Conservation (phyloP, 2,797 vertebrate species). For the Squalus acanthias region DNA sequence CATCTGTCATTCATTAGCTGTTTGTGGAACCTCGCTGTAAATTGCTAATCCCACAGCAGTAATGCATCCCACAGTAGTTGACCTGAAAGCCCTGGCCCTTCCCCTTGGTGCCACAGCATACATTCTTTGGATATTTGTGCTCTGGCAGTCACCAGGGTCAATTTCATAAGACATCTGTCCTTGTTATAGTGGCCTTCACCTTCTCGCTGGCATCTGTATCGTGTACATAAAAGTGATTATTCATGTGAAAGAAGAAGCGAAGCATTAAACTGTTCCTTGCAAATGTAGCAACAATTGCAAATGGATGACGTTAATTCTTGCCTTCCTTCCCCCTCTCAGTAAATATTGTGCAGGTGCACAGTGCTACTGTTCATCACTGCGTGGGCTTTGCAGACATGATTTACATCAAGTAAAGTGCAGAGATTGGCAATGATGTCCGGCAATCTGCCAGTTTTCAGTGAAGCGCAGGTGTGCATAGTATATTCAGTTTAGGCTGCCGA, state of each 20-base stretch:
- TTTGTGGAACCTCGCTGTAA: background rate
- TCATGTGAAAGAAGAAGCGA: background rate
- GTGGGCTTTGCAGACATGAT: background rate
- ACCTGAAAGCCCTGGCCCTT: background rate
- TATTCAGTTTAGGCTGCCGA: background rate
- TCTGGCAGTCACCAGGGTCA: background rate
- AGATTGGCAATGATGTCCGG: too few species aligned
- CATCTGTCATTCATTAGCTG: background rate
- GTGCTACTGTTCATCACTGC: too few species aligned
- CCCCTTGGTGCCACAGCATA: too few species aligned
- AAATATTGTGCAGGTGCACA: background rate
- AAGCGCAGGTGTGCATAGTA: background rate
- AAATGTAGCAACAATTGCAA: background rate
- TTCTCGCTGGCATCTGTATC: background rate
- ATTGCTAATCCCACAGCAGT: background rate
- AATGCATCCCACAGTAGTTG: background rate
- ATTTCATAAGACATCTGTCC: background rate
- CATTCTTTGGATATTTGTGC: background rate
- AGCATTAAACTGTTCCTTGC: background rate
- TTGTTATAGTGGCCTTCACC: background rate
- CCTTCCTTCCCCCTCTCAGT: background rate
- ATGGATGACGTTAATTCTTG: background rate
- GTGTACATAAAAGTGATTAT: background rate
- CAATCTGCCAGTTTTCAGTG: background rate
- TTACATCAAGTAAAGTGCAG: background rate